Evolutionary conservation across 2,797 vertebrate genomes (phyloP).

Genomic region (Sus cebifrons): DNA sequence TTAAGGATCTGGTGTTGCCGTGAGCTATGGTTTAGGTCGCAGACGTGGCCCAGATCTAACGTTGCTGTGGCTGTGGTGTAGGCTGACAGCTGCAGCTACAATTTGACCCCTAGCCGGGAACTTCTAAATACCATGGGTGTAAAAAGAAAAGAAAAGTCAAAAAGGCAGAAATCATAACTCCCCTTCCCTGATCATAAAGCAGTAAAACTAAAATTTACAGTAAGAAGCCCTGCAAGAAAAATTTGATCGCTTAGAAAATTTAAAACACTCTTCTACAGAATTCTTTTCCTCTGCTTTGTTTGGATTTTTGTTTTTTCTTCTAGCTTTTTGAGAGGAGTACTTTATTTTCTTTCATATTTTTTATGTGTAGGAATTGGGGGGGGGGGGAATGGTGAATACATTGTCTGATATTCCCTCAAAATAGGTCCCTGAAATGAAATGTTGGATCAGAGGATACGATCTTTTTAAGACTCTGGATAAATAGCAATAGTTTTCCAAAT

Average conservation of each 20-base stretch:
- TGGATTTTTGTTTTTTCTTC: conserved; percentile 60
- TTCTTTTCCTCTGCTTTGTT: conserved; percentile 35
- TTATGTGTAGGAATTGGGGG: conserved; percentile 35
- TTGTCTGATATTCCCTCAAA: background rate
- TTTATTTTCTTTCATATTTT: conserved; percentile 57
- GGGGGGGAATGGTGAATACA: background rate
- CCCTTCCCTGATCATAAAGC: background rate
- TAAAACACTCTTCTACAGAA: conserved; percentile 22
- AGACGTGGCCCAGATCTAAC: no score
- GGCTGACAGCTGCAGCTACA: no score
- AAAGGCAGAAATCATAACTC: conserved; percentile 1
- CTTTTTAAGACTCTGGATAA: background rate
- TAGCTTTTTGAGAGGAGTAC: conserved; percentile 53
- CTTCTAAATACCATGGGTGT: no score
- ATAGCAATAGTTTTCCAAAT: background rate
- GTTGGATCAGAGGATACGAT: background rate
- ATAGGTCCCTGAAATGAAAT: conserved; percentile 15
- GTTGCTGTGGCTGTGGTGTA: no score
- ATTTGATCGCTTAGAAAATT: conserved; percentile 15
- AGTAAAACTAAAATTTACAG: conserved; percentile 30
- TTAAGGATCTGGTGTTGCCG: no score
- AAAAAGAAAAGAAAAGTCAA: background rate
- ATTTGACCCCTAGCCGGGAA: no score
- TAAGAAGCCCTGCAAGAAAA: conserved; percentile 1
- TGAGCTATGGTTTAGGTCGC: no score